Base-by-base conservation (phyloP, 2,888 invertebrate species). In the Chaetogeoica ovagalla region DNA sequence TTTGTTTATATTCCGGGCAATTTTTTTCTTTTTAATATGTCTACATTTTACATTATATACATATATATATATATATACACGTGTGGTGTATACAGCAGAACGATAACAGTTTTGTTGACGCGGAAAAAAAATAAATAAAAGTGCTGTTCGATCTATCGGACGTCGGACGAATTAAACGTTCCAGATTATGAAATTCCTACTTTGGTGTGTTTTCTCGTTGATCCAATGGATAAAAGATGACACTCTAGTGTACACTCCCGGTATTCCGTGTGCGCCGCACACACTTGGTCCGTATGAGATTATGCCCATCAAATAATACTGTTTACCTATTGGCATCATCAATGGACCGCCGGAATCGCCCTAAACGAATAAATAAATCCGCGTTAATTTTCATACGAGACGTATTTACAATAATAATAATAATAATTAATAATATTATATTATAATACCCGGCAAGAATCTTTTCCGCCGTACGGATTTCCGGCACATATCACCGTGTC, bases 261-360 rank as follows among this genome's bases (percentile, higher is more conserved):
- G 55, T 19, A 19, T 19, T 17, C 19, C 55, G 6, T 6, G 55
- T 55, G 6, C 19, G 19, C 55, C 55, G 11, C 55, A 55, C 19
- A 19, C 17, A 0, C 19, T 55, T 3, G 55, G 55, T 8, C 55
- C 55, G 11, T 19, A 55, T 4, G 55, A 55, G 19, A 55, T 8
- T 17, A 55, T 19, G 19, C 55, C 81, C 2, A 66, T 66, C 52
- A 81, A 48, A 75, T 75, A 81, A 37, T 57, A 74, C 43, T 52
- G 23, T 19, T 43, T 21, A 48, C 23, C 57, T 37, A 62, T 43
- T 17, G 75, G 70, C 17, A 81, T 62, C n/a, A 81, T 70, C 21
- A 81, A 30, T 37, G 81, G 81, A 39, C 81, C 19, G 17, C 55
- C 55, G 7, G 55, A 55, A 55, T 55, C 55, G 7, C 55, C 55